A percentile compares a stretch with the other conserved stretches of the same genome.
phyloP scores from a whole-genome alignment of 2,888 invertebrate species.

The Eutolmus rufibarbis region DNA sequence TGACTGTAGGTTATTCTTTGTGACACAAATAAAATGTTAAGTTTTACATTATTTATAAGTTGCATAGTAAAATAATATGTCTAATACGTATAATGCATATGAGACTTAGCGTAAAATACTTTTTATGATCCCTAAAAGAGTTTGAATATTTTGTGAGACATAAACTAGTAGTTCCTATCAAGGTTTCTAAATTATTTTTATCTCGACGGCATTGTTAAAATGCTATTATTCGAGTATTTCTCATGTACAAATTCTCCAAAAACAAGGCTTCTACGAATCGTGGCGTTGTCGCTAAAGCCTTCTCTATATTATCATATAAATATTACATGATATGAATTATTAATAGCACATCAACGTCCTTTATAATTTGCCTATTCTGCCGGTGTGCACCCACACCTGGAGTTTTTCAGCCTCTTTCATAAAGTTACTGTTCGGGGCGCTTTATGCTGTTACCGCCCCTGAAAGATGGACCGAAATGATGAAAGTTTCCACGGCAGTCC shows the following conservation, averaged over 20 bases:
- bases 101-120: neutral
- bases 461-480: constrained; percentile 6
- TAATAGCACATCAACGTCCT: constrained; percentile 46
- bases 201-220: neutral
- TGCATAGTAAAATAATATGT: neutral
- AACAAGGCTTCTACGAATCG: neutral
- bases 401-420: neutral
- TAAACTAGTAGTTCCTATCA: neutral
- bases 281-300: constrained; percentile 29
- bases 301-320: constrained; percentile 47
- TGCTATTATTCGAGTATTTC: neutral
- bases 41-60: too few species aligned
- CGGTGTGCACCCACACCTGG: constrained; percentile 6
- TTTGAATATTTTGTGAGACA: neutral
- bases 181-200: neutral
- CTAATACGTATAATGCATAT: neutral
- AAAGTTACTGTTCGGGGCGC: neutral
- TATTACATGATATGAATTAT: constrained; percentile 48
- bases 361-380: constrained; percentile 44
- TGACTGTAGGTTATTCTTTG: too few species aligned
- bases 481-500: neutral
- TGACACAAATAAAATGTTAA: too few species aligned
- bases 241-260: neutral
- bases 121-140: neutral
- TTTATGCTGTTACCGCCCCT: neutral